Conservation (phyloP, 1,140 invertebrate species). For the Achatina immaculata region DNA sequence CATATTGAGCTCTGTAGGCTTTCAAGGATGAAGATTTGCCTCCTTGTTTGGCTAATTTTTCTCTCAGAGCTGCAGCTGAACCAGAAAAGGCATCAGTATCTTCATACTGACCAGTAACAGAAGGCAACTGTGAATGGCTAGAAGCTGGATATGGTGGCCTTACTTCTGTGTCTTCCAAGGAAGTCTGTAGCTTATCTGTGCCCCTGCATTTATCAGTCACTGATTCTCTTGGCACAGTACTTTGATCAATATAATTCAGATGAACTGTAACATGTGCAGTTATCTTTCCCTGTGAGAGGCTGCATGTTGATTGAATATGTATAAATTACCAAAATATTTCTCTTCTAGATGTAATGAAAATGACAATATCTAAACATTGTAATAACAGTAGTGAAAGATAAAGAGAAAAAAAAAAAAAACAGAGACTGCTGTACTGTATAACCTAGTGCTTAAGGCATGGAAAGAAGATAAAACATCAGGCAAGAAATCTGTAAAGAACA, state of each 20-base stretch:
- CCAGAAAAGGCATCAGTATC: slow-evolving; percentile 5
- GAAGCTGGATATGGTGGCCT: neutral
- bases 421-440: no score
- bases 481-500: no score
- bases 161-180: neutral
- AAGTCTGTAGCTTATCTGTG: neutral
- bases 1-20: slow-evolving; percentile 6
- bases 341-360: no score
- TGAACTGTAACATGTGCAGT: slow-evolving; percentile 40
- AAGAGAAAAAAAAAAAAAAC: no score
- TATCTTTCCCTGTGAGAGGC: slow-evolving; percentile 25
- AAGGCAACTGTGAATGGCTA: no score
- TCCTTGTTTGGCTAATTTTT: slow-evolving; percentile 20
- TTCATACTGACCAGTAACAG: neutral
- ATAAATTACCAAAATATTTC: no score
- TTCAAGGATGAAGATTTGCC: slow-evolving; percentile 32
- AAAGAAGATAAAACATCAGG: no score
- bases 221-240: neutral
- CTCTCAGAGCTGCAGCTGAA: slow-evolving; percentile 16
- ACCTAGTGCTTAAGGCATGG: no score
- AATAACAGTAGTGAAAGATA: no score
- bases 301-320: no score
- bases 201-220: neutral
- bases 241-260: slow-evolving; percentile 37
- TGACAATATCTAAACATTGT: no score